Conservation (phyloP, 2,797 vertebrate genomes). For the Nannoperca australis region DNA sequence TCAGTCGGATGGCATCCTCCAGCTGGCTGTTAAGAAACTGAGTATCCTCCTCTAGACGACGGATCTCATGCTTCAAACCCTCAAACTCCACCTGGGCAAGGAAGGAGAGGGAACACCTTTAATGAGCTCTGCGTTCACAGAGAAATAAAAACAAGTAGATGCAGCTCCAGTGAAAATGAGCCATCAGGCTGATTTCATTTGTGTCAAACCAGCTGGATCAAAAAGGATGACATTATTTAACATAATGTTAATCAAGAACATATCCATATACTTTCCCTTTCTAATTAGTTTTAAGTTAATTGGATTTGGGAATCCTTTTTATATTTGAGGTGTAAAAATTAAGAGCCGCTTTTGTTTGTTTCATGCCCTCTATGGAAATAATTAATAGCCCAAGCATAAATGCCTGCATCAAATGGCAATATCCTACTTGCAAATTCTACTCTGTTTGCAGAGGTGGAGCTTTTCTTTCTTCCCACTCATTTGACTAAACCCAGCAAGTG, state of each 20-base stretch:
- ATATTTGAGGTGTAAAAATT: slow-evolving; percentile 22
- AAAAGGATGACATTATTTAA: slow-evolving; percentile 19
- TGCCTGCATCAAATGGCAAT: slow-evolving; percentile 35
- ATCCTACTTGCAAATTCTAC: slow-evolving; percentile 30
- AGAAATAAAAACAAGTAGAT: neutral
- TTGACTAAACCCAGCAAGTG: slow-evolving; percentile 30
- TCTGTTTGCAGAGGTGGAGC: slow-evolving; percentile 13
- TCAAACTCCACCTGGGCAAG: slow-evolving; percentile 94
- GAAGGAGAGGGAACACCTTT: slow-evolving; percentile 6
- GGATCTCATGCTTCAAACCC: slow-evolving; percentile 96
- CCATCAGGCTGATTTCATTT: slow-evolving; percentile 4
- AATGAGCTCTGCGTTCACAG: slow-evolving; percentile 1
- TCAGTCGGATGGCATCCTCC: slow-evolving; percentile 94
- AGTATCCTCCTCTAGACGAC: slow-evolving; percentile 93
- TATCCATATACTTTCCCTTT: slow-evolving; percentile 38
- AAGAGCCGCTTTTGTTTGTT: slow-evolving; percentile 34
- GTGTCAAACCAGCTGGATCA: slow-evolving; percentile 8
- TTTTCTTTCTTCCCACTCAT: slow-evolving; percentile 1
- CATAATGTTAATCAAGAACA: slow-evolving; percentile 31
- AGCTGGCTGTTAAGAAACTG: slow-evolving; percentile 96
- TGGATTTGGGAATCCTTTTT: slow-evolving; percentile 38
- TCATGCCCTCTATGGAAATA: slow-evolving; percentile 23
- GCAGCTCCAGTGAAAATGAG: slow-evolving; percentile 2
- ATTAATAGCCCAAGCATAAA: slow-evolving; percentile 40
- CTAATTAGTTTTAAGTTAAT: slow-evolving; percentile 45